A percentile compares a stretch with the other conserved stretches of the same genome.
These are phyloP conservation scores for Myrmophylax atrothorax DNA, from an alignment of 2,113 vertebrate genomes.

Conservation along the genomic window DNA sequence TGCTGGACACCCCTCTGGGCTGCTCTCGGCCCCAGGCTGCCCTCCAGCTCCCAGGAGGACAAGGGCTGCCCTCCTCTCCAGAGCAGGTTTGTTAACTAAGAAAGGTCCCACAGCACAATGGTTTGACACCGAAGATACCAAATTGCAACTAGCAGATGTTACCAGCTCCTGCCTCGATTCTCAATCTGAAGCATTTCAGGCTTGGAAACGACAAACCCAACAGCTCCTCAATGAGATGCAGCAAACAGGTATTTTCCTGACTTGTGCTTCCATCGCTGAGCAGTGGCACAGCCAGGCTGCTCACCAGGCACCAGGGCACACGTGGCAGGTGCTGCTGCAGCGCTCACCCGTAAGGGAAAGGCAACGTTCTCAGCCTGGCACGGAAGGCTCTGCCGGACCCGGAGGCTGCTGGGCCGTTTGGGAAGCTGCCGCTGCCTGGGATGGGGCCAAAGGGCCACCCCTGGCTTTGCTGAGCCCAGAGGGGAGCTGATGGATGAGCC, in stretches of 20 bases:
- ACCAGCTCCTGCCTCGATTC: neutral
- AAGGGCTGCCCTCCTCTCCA: neutral
- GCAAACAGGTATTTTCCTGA: neutral
- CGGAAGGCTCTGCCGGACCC: neutral
- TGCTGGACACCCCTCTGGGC: neutral
- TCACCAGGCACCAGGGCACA: neutral
- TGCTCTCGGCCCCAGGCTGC: neutral
- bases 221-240: neutral
- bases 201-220: rapidly evolving
- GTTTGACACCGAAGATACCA: neutral
- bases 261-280: neutral
- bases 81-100: neutral
- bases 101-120: neutral
- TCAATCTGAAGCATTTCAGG: neutral
- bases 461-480: neutral
- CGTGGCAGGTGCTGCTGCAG: neutral
- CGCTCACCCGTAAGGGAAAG: neutral
- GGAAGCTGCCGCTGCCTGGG: neutral
- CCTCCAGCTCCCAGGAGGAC: neutral
- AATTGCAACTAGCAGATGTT: neutral
- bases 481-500: neutral
- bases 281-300: neutral
- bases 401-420: neutral
- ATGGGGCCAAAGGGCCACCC: neutral
- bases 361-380: neutral